phyloP scores from a whole-genome alignment of 2,888 invertebrate genomes.

The Rhagium mordax region DNA sequence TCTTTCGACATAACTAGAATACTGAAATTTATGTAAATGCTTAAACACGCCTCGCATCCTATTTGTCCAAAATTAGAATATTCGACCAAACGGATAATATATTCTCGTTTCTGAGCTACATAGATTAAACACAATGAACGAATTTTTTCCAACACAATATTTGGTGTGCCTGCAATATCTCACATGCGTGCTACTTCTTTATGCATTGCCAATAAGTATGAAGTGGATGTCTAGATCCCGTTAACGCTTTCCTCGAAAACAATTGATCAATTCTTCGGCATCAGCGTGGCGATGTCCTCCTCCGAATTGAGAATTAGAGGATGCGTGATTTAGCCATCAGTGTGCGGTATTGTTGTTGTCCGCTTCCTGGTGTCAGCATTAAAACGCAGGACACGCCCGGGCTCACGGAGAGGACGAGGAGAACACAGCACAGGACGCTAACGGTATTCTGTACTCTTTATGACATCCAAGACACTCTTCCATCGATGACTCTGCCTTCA shows the following conservation, averaged over 20 bases:
- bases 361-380: constrained; percentile 34
- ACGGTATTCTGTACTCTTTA: constrained; percentile 54
- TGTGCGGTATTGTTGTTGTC: constrained; percentile 17
- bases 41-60: no score
- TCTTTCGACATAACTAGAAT: no score
- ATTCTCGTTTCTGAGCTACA: no score
- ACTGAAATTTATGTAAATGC: no score
- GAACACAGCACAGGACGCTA: constrained; percentile 55
- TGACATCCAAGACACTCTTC: constrained; percentile 35
- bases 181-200: not conserved
- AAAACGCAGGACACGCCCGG: constrained; percentile 39
- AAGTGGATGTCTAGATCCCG: constrained; percentile 16
- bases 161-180: not conserved
- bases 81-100: no score
- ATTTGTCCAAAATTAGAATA: no score
- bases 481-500: constrained; percentile 4
- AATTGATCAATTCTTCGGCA: constrained; percentile 21
- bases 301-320: constrained; percentile 41
- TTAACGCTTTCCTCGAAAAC: constrained; percentile 26
- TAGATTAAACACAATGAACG: no score
- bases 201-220: constrained; percentile 8
- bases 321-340: constrained; percentile 22
- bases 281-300: constrained; percentile 12
- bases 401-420: constrained; percentile 32
- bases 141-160: not conserved